These are phyloP conservation scores for Pristionchus mayeri DNA, from an alignment of 2,888 invertebrate species.

Conservation along the genomic window DNA sequence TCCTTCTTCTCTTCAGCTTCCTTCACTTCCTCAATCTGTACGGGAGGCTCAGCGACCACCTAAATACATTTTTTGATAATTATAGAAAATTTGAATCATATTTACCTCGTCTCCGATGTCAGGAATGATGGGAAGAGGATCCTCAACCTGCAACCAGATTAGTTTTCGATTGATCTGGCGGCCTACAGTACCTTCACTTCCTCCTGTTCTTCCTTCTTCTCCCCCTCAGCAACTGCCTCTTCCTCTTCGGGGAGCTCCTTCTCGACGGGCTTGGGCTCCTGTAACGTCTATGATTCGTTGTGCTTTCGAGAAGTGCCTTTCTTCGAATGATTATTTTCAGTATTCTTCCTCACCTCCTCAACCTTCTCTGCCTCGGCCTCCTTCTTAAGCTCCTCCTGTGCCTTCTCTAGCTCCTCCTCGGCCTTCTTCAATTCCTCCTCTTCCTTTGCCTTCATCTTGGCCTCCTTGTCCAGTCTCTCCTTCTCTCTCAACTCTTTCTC, in stretches of 20 bases:
- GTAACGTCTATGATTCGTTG: not conserved
- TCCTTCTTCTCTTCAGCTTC: not conserved
- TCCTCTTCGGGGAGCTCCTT: slow-evolving; percentile 28
- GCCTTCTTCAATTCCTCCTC: not conserved
- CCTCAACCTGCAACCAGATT: not conserved
- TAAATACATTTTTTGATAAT: not conserved
- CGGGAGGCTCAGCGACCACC: not conserved
- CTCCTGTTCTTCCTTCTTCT: slow-evolving; percentile 8
- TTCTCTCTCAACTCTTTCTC: not conserved
- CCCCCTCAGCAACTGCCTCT: not conserved
- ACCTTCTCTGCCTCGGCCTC: not conserved
- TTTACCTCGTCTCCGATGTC: slow-evolving; percentile 23
- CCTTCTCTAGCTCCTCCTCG: not conserved
- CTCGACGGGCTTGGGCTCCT: not conserved
- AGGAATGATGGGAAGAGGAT: not conserved
- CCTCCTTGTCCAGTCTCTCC: not conserved
- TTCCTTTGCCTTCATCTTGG: too few relatives aligned
- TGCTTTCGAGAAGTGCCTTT: not conserved
- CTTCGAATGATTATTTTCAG: not conserved
- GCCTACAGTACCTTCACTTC: slow-evolving; percentile 25
- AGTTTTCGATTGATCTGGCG: not conserved
- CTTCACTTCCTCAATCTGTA: not conserved
- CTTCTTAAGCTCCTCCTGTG: not conserved
- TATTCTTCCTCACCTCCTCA: not conserved
- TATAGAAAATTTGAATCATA: not conserved